phyloP scores from a whole-genome alignment of 1,140 invertebrate species.

The Hormaphis cornu region DNA sequence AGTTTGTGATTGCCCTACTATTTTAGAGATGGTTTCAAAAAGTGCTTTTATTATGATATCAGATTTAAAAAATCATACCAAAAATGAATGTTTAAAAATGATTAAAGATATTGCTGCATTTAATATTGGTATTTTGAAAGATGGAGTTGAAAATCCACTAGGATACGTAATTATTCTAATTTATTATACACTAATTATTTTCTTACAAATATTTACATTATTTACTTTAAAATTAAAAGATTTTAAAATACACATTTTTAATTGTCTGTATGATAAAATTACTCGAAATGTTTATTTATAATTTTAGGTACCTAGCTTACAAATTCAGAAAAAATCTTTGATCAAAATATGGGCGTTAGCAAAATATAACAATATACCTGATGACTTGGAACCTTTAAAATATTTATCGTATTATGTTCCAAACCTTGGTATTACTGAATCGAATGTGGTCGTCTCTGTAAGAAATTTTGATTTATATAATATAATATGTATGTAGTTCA shows the following conservation, averaged over 20 bases:
- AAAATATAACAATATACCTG: slow-evolving; percentile 4
- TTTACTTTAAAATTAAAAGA: too few species aligned
- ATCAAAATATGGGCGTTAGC: slow-evolving; percentile 6
- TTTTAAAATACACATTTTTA: too few species aligned
- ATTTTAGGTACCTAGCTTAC: background rate
- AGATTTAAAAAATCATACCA: background rate
- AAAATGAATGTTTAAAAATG: background rate
- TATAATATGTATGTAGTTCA: too few species aligned
- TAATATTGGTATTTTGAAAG: background rate
- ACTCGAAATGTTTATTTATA: background rate
- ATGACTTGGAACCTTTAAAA: background rate
- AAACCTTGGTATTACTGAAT: background rate
- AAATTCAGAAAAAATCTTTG: background rate
- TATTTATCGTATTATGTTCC: slow-evolving; percentile 23
- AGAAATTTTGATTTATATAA: too few species aligned
- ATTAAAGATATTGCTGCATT: background rate
- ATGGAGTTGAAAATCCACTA: background rate
- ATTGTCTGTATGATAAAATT: too few species aligned
- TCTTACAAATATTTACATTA: too few species aligned
- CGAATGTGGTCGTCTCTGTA: slow-evolving; percentile 10
- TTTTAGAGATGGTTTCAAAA: slow-evolving; percentile 17
- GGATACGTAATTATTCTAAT: background rate
- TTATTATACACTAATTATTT: too few species aligned
- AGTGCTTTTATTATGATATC: background rate
- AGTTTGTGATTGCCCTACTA: background rate